Percentiles rank a stretch among this genome's conserved stretches.
These are phyloP conservation scores for Zaprionus davidi DNA, from an alignment of 1,140 invertebrate genomes.

Conservation along the genomic window DNA sequence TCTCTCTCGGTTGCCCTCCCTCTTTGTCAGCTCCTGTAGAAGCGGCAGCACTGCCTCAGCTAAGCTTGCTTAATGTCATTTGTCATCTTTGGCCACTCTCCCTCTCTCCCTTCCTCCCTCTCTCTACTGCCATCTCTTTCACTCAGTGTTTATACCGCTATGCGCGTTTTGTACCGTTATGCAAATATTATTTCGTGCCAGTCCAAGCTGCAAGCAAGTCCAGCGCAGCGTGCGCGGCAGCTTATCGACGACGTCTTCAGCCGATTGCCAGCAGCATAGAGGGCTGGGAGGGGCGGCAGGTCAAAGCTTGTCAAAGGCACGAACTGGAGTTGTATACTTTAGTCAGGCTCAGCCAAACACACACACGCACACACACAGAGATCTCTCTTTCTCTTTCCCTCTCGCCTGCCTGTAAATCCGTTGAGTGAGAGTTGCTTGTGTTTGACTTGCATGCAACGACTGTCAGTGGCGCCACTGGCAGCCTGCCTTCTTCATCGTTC, in stretches of 20 bases:
- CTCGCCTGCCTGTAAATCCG: conserved; percentile 20
- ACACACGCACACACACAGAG: conserved; percentile 10
- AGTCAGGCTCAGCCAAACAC: conserved; percentile 8
- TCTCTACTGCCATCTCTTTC: neutral
- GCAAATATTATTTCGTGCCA: conserved; percentile 77
- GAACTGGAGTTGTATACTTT: conserved; percentile 30
- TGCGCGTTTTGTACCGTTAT: conserved; percentile 51
- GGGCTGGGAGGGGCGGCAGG: neutral
- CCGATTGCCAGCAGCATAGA: conserved; percentile 10
- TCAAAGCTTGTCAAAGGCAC: conserved; percentile 53
- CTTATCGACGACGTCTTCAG: conserved; percentile 35
- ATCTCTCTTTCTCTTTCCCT: neutral
- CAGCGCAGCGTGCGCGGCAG: neutral
- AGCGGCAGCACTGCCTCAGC: conserved; percentile 10
- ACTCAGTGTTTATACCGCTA: conserved; percentile 60
- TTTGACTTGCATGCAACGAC: conserved; percentile 37
- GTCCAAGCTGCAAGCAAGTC: conserved; percentile 31
- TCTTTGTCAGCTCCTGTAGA: conserved; percentile 27
- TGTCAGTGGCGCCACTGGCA: neutral
- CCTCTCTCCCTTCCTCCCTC: neutral
- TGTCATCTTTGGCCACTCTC: conserved; percentile 70
- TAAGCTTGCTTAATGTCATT: conserved; percentile 79
- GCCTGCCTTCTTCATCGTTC: neutral
- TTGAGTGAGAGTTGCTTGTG: conserved; percentile 34
- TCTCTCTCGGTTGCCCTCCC: neutral